Base-by-base conservation (phyloP, 2,888 invertebrate genomes). In the Yponomeuta evonymella region DNA sequence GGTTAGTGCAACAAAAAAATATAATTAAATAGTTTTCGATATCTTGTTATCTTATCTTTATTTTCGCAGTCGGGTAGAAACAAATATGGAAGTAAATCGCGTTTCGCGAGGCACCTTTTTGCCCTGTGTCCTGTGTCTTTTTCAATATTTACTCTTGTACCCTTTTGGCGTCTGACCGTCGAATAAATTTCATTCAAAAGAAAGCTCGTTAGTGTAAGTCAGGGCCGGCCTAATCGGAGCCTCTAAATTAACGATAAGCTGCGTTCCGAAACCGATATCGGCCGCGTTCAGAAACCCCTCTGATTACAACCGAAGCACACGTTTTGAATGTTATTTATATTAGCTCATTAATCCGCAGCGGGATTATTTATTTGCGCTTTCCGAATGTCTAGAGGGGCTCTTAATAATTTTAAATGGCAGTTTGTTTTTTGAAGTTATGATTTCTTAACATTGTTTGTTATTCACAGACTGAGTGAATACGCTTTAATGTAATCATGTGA, bases 171-270 rank as follows among this genome's bases (percentile, higher is more conserved):
- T 15, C 12, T 58, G 51, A 15, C 6, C 15, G 51, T 58, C n/a
- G 70, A 86, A 87, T 83, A 87, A 87, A 84, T 84, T 81, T 80
- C 85, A 72, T 74, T 74, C 66, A 81, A 88, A 83, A 84, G 82
- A 85, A 88, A 85, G 89, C 90, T 91, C 90, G 91, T 91, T 91
- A 90, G 90, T 81, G 89, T 81, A 85, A 85, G 88, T 87, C 85
- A 71, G 67, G 86, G 84, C 79, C 80, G 83, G 85, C 80, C 90
- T 91, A 91, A 91, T 91, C 90, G 89, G 80, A 76, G 82, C 81
- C 88, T 89, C 89, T 90, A 91, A 91, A 91, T 91, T 90, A 83
- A 88, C 87, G 91, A 91, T 91, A 91, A 91, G 87, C 84, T 83
- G 82, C 79, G 83, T 83, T 86, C 85, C 81, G 82, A 65, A 83